A percentile compares a stretch with the other conserved stretches of the same genome.
Conservation (phyloP, 2,113 vertebrate genomes). For the Erpornis zantholeuca region DNA sequence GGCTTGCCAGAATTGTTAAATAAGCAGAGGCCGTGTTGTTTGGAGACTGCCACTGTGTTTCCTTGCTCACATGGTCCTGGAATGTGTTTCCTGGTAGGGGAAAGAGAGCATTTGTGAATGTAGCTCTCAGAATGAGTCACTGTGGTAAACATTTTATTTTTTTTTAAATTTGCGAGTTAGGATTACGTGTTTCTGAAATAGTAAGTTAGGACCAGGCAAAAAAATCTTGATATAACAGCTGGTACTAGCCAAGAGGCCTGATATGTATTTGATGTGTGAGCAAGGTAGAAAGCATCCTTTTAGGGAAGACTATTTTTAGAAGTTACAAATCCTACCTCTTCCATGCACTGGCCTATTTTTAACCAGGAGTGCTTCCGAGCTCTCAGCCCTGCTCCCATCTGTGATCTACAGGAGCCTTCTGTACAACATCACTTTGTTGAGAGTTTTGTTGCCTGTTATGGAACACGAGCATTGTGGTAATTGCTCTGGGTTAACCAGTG, state of each 20-base stretch:
- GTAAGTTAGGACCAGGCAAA: not conserved
- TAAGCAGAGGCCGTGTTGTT: not conserved
- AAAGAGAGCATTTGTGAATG: not conserved
- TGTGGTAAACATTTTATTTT: not conserved
- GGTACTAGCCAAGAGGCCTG: not conserved
- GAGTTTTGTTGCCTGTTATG: not conserved
- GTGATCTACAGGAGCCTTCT: not conserved
- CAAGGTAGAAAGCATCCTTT: not conserved
- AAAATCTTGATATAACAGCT: not conserved
- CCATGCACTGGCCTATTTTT: constrained; percentile 35
- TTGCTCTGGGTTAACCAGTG: not conserved
- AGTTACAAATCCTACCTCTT: not conserved
- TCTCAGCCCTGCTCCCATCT: not conserved
- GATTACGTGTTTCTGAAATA: not conserved
- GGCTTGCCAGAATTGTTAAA: not conserved
- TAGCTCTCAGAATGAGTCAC: not conserved
- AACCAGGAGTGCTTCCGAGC: not conserved
- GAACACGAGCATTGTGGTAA: not conserved
- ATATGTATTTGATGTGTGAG: not conserved
- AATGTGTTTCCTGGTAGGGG: not conserved
- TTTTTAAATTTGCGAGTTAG: not conserved
- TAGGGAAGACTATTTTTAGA: constrained; percentile 50
- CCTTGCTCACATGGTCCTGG: constrained; percentile 11
- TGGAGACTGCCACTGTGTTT: not conserved
- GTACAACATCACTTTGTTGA: not conserved